A percentile compares a stretch with the other conserved stretches of the same genome.
phyloP scores from a whole-genome alignment of 1,140 invertebrate genomes.

The Luehdorfia chinensis region DNA sequence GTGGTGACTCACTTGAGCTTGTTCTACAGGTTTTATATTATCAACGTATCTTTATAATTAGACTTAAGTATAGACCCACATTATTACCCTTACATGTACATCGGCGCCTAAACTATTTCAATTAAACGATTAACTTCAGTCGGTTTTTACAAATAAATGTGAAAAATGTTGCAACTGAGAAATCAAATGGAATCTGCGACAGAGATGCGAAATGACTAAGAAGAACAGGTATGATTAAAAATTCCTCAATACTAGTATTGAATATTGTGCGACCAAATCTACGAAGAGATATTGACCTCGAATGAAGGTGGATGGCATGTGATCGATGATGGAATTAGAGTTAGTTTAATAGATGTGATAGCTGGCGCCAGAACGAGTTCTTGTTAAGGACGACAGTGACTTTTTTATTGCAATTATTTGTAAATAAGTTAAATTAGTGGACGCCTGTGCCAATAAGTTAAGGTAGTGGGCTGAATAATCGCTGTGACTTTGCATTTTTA shows the following conservation, averaged over 20 bases:
- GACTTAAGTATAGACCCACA: too few species aligned
- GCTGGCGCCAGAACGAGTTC: conserved; percentile 36
- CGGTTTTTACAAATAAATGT: not conserved
- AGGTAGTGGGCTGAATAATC: too few species aligned
- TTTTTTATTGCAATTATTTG: conserved; percentile 1
- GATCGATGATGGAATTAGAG: conserved; percentile 59
- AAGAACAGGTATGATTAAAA: conserved; percentile 58
- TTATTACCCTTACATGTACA: too few species aligned
- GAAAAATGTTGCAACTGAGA: not conserved
- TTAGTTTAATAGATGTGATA: conserved; percentile 46
- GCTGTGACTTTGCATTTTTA: too few species aligned
- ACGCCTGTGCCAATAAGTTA: too few species aligned
- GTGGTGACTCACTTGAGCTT: conserved; percentile 4
- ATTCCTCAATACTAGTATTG: conserved; percentile 43
- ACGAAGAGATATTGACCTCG: conserved; percentile 68
- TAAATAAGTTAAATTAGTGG: too few species aligned
- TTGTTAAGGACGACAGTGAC: not conserved
- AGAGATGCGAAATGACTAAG: conserved; percentile 24
- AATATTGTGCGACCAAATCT: conserved; percentile 44
- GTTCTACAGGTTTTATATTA: conserved; percentile 1
- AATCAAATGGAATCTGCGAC: too few species aligned
- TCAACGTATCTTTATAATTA: conserved; percentile 11
- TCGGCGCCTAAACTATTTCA: conserved; percentile 17
- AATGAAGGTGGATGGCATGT: conserved; percentile 54
- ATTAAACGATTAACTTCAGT: not conserved